A percentile compares a stretch with the other conserved stretches of the same genome.
Evolutionary conservation across 2,888 invertebrate genomes (phyloP).

Genomic region (Xylocampa areola): DNA sequence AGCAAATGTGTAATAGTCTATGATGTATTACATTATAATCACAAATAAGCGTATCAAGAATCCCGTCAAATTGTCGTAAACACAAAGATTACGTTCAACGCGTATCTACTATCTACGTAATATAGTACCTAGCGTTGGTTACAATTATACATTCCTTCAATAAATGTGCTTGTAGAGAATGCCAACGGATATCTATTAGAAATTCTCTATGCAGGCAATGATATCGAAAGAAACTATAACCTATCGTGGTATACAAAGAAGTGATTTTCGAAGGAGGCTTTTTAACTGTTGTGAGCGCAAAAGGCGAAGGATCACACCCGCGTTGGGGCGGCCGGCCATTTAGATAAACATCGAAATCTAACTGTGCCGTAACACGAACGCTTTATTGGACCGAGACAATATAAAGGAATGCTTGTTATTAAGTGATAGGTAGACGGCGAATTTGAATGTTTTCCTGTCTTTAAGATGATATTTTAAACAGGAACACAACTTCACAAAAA

Average conservation of each 20-base stretch:
- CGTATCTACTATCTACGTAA: neutral
- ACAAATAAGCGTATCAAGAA: neutral
- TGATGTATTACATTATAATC: slow-evolving; percentile 13
- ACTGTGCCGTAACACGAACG: slow-evolving; percentile 82
- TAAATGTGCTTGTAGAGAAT: slow-evolving; percentile 7
- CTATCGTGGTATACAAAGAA: slow-evolving; percentile 58
- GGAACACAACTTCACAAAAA: too few species aligned
- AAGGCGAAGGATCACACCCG: slow-evolving; percentile 81
- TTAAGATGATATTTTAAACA: slow-evolving; percentile 19
- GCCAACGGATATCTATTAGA: slow-evolving; percentile 18
- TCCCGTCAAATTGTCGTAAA: slow-evolving; percentile 31
- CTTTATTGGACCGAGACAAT: slow-evolving; percentile 75
- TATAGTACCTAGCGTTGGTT: too few species aligned
- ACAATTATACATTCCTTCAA: slow-evolving; percentile 10
- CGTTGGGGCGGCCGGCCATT: slow-evolving; percentile 74
- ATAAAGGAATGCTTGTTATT: slow-evolving; percentile 70
- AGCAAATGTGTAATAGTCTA: slow-evolving; percentile 36
- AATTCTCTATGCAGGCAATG: slow-evolving; percentile 6
- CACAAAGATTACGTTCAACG: slow-evolving; percentile 2
- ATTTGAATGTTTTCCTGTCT: slow-evolving; percentile 11
- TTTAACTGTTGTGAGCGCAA: slow-evolving; percentile 71
- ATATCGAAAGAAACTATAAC: slow-evolving; percentile 63
- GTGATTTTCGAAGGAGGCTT: slow-evolving; percentile 64
- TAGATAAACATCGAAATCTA: slow-evolving; percentile 85
- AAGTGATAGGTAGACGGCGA: slow-evolving; percentile 37